Evolutionary conservation across 2,888 invertebrate species (phyloP).

Genomic region (Drosophila hawaiiensis): DNA sequence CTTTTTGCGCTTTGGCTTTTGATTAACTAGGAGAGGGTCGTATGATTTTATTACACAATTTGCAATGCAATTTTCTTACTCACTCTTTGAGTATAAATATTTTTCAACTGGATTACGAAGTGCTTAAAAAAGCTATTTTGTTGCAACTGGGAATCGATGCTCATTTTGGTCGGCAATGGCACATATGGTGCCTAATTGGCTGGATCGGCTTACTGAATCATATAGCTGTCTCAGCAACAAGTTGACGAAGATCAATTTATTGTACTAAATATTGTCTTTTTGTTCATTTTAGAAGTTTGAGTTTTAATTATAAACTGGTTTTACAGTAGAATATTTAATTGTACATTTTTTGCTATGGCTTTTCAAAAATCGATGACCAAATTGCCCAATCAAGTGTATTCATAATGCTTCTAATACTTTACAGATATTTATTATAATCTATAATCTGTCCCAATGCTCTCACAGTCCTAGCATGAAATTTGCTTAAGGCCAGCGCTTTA

Average conservation of each 20-base stretch:
- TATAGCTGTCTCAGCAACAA: neutral
- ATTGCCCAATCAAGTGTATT: neutral
- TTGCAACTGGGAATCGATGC: neutral
- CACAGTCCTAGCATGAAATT: neutral
- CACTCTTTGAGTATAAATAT: neutral
- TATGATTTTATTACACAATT: neutral
- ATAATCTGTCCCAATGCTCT: neutral
- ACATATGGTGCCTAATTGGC: neutral
- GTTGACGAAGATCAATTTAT: neutral
- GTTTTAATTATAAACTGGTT: neutral
- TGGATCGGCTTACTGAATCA: neutral
- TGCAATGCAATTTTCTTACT: neutral
- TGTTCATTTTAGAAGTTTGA: neutral
- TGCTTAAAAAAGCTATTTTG: neutral
- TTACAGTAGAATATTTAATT: neutral
- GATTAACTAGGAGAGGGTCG: slow-evolving; percentile 7
- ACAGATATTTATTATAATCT: neutral
- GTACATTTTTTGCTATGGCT: neutral
- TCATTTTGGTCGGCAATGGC: neutral
- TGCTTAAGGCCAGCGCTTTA: too few species aligned
- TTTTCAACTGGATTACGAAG: neutral
- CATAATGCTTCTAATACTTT: neutral
- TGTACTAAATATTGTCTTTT: neutral
- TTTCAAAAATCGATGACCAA: neutral
- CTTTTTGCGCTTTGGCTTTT: slow-evolving; percentile 56